Base-by-base conservation (phyloP, 2,888 invertebrate species). In the Pogonocherus hispidulus region DNA sequence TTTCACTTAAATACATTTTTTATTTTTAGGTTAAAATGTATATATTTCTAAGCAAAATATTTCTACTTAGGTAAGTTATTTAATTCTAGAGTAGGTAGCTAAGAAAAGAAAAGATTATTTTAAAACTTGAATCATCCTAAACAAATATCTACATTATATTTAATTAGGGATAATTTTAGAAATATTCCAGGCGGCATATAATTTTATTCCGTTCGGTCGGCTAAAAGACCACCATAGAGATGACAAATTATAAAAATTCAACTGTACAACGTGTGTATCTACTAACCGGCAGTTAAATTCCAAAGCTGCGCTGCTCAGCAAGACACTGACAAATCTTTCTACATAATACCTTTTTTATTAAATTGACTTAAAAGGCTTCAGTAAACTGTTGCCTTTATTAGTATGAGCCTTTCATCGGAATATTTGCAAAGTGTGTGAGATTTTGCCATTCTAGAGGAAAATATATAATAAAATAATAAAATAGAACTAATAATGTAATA, bases 231-330 rank as follows among this genome's bases (percentile, higher is more conserved):
- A 84, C 84, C 84, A 79, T 81, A 79, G 79, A 76, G 83, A 82
- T 82, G 83, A 84, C 80, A 80, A 82, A 84, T 84, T 79, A 76
- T 77, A 83, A 83, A 83, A 83, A 83, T 84, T 83, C 83, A 80
- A 76, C 78, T 81, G 80, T 76, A 80, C 78, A 82, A 81, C 83
- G 80, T 82, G 81, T 80, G 82, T 80, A 83, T 83, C 80, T 81
- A 79, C 82, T 81, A 80, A 81, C 80, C 79, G 81, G 80, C 79
- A 79, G 78, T 81, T 76, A 76, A 79, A 83, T 82, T 82, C 82
- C 82, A 69, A 16, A 72, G 75, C 76, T 77, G 78, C 41, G 41
- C 78, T 77, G 79, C 77, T 79, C 75, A 76, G 74, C 73, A 57
- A 59, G 83, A 82, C 83, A 77, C 73, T 82, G 82, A 84, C 77